A percentile compares a stretch with the other conserved stretches of the same genome.
Conservation (phyloP, 1,140 invertebrate species). For the Hylaeus anthracinus region DNA sequence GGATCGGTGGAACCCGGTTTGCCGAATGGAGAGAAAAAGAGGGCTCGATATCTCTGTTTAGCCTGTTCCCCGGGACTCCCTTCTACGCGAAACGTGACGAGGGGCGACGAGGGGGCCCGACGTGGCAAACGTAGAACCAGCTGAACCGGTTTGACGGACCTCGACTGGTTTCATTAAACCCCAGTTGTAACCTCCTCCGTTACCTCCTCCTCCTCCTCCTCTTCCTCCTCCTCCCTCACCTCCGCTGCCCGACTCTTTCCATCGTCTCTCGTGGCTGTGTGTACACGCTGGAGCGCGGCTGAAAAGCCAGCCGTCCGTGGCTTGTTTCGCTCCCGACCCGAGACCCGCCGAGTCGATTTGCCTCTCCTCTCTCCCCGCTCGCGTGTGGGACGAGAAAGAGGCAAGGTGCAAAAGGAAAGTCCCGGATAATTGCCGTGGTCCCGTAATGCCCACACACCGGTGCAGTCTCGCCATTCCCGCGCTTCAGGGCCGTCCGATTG, state of each 20-base stretch:
- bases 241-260: constrained; percentile 34
- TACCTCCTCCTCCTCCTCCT: constrained; percentile 37
- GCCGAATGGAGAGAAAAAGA: constrained; percentile 12
- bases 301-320: constrained; percentile 49
- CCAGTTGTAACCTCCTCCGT: constrained; percentile 70
- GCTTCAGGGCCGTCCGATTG: constrained; percentile 16
- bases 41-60: constrained; percentile 55
- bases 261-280: constrained; percentile 49
- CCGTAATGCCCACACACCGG: constrained; percentile 50
- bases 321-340: constrained; percentile 53
- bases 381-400: constrained; percentile 14
- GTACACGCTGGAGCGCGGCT: constrained; percentile 54
- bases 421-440: constrained; percentile 54
- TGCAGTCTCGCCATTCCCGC: constrained; percentile 19
- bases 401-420: constrained; percentile 56
- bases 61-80: constrained; percentile 30
- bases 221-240: constrained; percentile 10
- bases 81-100: constrained; percentile 6
- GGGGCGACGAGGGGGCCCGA: constrained; percentile 39
- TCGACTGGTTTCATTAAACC: constrained; percentile 78
- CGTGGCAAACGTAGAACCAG: constrained; percentile 67
- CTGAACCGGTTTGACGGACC: constrained; percentile 73
- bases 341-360: constrained; percentile 20
- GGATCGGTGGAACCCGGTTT: not conserved
- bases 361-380: not conserved